phyloP scores from a whole-genome alignment of 1,140 invertebrate genomes.

The Ostrea edulis region DNA sequence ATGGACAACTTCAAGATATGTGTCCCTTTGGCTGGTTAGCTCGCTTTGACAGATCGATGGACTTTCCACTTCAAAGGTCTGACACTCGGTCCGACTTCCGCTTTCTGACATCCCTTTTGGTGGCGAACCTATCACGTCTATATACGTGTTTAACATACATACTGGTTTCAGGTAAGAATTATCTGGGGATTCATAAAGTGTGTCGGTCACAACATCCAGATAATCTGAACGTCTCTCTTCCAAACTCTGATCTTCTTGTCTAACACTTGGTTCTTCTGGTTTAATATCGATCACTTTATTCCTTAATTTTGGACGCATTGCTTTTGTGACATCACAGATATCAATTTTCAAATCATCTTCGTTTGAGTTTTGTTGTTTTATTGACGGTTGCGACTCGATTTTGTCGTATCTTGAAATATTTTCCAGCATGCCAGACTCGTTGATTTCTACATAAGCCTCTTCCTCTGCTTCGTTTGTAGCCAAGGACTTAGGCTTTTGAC shows the following conservation, averaged over 20 bases:
- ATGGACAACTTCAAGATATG: background rate
- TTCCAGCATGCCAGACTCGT: background rate
- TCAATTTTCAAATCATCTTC: no score
- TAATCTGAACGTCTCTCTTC: background rate
- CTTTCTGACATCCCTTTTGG: background rate
- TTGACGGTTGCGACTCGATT: background rate
- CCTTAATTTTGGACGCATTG: background rate
- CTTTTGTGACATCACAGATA: background rate
- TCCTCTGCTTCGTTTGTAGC: background rate
- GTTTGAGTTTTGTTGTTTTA: background rate
- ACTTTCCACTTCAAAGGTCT: background rate
- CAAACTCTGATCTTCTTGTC: background rate
- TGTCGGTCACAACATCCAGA: background rate
- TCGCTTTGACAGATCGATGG: background rate
- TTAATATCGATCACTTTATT: background rate
- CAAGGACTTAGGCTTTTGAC: background rate
- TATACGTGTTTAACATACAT: background rate
- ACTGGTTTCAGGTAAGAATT: conserved; percentile 2
- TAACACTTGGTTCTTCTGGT: background rate
- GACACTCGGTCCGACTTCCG: background rate
- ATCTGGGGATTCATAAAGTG: background rate
- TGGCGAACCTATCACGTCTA: background rate
- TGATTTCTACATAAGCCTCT: background rate
- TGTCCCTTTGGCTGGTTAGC: background rate
- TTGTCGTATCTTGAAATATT: conserved; percentile 8